A percentile compares a stretch with the other conserved stretches of the same genome.
These are phyloP conservation scores for Gymnosoma rotundatum DNA, from an alignment of 2,888 invertebrate genomes.

Conservation along the genomic window DNA sequence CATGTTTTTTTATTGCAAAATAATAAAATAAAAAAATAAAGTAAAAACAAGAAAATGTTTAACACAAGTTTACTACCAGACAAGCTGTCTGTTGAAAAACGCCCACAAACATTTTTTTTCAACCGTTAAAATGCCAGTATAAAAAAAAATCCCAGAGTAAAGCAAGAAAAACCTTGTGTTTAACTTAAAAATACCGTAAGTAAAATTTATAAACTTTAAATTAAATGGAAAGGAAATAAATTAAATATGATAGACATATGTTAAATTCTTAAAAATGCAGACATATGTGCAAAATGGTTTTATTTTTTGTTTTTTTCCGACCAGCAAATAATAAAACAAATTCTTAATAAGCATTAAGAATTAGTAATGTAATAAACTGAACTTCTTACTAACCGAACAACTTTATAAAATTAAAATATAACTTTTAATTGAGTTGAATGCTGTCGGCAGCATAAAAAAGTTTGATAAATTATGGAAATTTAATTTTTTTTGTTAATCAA, in stretches of 20 bases:
- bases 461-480: slow-evolving; percentile 11
- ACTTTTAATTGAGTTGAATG: slow-evolving; percentile 61
- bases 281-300: slow-evolving; percentile 46
- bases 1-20: slow-evolving; percentile 20
- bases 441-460: slow-evolving; percentile 22
- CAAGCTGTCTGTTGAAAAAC: slow-evolving; percentile 69
- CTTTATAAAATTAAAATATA: slow-evolving; percentile 28
- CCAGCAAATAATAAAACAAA: background rate
- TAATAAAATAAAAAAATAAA: slow-evolving; percentile 25
- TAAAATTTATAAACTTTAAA: slow-evolving; percentile 53
- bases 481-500: background rate
- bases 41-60: slow-evolving; percentile 34
- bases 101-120: slow-evolving; percentile 63
- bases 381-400: slow-evolving; percentile 5
- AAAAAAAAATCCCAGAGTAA: slow-evolving; percentile 35
- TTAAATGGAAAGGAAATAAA: slow-evolving; percentile 70
- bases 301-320: too few relatives aligned
- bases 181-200: slow-evolving; percentile 18
- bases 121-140: slow-evolving; percentile 39
- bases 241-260: slow-evolving; percentile 70
- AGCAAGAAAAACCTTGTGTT: slow-evolving; percentile 32
- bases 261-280: slow-evolving; percentile 57
- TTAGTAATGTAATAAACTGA: slow-evolving; percentile 15
- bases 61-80: slow-evolving; percentile 66
- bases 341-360: slow-evolving; percentile 34